Evolutionary conservation across 2,113 vertebrate species (phyloP).

Genomic region (Onychostoma macrolepis): DNA sequence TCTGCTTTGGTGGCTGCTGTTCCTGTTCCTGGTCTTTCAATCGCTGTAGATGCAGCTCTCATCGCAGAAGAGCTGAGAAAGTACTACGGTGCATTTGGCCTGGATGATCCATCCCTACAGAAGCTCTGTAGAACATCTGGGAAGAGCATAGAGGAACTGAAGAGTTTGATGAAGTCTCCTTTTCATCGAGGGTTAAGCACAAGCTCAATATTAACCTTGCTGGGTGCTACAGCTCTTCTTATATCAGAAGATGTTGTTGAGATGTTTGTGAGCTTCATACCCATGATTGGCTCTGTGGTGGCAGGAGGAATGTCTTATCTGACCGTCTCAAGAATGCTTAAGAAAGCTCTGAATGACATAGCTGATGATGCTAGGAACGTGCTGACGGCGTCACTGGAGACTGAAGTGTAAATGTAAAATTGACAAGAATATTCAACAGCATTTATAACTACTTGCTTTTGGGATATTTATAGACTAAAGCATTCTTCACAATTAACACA

Average conservation of each 20-base stretch:
- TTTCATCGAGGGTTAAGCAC: too few species aligned
- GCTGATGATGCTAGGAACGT: conserved; percentile 67
- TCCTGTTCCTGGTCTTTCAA: conserved; percentile 65
- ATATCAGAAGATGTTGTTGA: conserved; percentile 58
- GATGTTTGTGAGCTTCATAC: conserved; percentile 58
- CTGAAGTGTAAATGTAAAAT: conserved; percentile 41
- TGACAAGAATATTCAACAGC: too few species aligned
- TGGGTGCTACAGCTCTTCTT: conserved; percentile 54
- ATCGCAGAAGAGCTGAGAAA: conserved; percentile 44
- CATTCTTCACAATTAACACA: too few species aligned
- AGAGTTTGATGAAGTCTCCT: conserved; percentile 62
- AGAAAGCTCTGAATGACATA: conserved; percentile 66
- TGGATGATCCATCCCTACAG: conserved; percentile 68
- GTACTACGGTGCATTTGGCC: conserved; percentile 71
- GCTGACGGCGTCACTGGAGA: conserved; percentile 68
- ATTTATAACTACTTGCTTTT: too few species aligned
- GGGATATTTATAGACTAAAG: too few species aligned
- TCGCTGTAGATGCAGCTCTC: not conserved
- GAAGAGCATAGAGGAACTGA: conserved; percentile 69
- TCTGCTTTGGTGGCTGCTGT: conserved; percentile 65
- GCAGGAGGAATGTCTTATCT: conserved; percentile 36
- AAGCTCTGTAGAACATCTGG: conserved; percentile 67
- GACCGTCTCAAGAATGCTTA: conserved; percentile 65
- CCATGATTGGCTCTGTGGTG: conserved; percentile 66
- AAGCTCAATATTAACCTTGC: conserved; percentile 59